Percentiles rank a stretch among this genome's conserved stretches.
These are phyloP conservation scores for Caenorhabditis imperialis DNA, from an alignment of 2,888 invertebrate species.

Conservation along the genomic window DNA sequence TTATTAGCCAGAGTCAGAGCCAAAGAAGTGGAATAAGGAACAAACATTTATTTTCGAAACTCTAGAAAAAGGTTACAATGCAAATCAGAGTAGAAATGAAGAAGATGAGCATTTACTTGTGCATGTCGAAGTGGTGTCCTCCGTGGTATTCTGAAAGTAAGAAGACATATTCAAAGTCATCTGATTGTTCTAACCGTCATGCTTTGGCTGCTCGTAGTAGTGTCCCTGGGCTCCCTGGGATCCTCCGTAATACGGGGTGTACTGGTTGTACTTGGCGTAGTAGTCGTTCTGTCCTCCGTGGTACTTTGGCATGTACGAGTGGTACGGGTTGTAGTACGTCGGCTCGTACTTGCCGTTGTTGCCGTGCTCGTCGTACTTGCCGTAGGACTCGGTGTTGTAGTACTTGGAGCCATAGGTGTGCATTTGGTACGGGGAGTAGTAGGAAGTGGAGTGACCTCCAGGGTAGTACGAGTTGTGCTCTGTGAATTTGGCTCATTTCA, in stretches of 20 bases:
- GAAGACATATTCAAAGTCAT: neutral
- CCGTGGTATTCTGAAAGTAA: conserved; percentile 38
- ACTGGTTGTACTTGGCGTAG: conserved; percentile 39
- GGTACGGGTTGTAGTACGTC: conserved; percentile 48
- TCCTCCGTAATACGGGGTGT: conserved; percentile 49
- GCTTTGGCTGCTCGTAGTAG: conserved; percentile 47
- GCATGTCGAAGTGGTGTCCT: conserved; percentile 40
- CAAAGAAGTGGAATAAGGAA: too few relatives aligned
- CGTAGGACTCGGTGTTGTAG: conserved; percentile 52
- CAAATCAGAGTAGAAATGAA: too few relatives aligned
- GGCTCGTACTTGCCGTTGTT: conserved; percentile 46
- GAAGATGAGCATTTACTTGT: conserved; percentile 13
- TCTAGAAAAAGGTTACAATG: too few relatives aligned
- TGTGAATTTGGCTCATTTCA: neutral
- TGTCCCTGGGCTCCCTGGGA: conserved; percentile 12
- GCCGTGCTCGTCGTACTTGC: conserved; percentile 44
- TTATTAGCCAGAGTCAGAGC: too few relatives aligned
- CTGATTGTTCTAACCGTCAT: conserved; percentile 21
- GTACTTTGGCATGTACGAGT: conserved; percentile 51
- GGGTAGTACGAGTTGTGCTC: conserved; percentile 52
- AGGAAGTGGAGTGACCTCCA: conserved; percentile 45
- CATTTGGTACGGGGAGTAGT: conserved; percentile 40
- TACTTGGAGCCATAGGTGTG: conserved; percentile 52
- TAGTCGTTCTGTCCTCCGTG: conserved; percentile 47
- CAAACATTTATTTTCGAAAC: too few relatives aligned